Conservation (phyloP, 2,113 vertebrate genomes). For the Cnemophilus loriae region DNA sequence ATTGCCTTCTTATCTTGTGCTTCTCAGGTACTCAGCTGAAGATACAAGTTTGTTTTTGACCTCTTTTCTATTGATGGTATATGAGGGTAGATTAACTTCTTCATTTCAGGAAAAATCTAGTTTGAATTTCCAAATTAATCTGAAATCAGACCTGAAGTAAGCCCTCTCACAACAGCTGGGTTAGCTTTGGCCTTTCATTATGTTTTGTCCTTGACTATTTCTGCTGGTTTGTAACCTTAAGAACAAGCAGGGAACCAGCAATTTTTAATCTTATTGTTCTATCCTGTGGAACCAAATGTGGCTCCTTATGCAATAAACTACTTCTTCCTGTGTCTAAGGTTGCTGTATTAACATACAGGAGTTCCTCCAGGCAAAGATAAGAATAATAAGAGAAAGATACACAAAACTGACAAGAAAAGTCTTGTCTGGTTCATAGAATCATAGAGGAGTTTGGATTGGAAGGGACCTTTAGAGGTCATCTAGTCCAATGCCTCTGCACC, state of each 20-base stretch:
- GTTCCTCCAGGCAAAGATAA: background rate
- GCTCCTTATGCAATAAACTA: background rate
- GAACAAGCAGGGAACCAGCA: background rate
- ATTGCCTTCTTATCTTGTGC: fast-evolving
- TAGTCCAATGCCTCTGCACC: fast-evolving
- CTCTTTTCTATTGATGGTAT: background rate
- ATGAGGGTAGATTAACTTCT: background rate
- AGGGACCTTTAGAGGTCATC: background rate
- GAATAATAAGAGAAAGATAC: background rate
- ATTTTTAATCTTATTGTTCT: background rate
- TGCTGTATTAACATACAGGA: background rate
- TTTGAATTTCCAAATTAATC: background rate
- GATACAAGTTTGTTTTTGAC: background rate
- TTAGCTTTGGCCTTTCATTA: background rate
- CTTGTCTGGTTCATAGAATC: background rate
- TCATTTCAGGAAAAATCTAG: background rate
- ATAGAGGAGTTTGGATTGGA: background rate
- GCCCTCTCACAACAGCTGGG: background rate
- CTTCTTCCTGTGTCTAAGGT: background rate
- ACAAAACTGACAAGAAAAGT: background rate
- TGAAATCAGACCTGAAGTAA: background rate
- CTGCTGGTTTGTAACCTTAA: background rate
- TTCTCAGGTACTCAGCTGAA: background rate
- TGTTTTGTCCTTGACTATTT: background rate
- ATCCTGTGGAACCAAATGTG: background rate